Evolutionary conservation across 2,113 vertebrate genomes (phyloP).

Genomic region (Tursiops truncatus): DNA sequence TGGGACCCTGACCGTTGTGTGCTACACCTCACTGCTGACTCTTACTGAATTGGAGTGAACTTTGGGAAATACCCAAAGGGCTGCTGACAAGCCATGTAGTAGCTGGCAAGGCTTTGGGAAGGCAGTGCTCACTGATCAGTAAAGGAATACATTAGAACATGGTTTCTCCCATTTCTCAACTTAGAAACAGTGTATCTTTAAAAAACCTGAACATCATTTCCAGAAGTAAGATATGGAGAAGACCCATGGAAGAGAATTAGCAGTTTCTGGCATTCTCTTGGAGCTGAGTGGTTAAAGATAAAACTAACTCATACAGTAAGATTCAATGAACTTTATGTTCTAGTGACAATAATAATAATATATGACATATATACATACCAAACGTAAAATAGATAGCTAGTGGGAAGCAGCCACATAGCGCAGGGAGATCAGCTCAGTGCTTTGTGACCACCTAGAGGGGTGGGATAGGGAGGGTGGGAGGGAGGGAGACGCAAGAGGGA

Average conservation of each 20-base stretch:
- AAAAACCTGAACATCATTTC: conserved; percentile 3
- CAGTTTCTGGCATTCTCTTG: background rate
- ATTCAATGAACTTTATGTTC: background rate
- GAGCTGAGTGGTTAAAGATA: background rate
- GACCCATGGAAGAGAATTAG: background rate
- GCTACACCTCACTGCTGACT: background rate
- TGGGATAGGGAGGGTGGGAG: too few species aligned
- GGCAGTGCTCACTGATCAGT: background rate
- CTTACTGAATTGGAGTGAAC: background rate
- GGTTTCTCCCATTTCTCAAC: background rate
- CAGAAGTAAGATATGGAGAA: background rate
- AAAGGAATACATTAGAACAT: background rate
- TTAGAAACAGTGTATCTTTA: background rate
- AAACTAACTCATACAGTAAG: background rate
- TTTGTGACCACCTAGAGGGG: too few species aligned
- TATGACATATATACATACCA: background rate
- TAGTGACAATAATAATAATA: background rate
- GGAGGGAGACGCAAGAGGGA: too few species aligned
- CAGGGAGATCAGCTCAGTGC: too few species aligned
- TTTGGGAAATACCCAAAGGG: background rate
- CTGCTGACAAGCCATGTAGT: background rate
- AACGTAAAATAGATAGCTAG: too few species aligned
- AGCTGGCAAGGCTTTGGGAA: background rate
- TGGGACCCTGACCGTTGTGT: background rate
- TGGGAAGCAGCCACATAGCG: too few species aligned